A percentile compares a stretch with the other conserved stretches of the same genome.
Conservation (phyloP, 2,113 vertebrate genomes). For the Nesoenas mayeri region DNA sequence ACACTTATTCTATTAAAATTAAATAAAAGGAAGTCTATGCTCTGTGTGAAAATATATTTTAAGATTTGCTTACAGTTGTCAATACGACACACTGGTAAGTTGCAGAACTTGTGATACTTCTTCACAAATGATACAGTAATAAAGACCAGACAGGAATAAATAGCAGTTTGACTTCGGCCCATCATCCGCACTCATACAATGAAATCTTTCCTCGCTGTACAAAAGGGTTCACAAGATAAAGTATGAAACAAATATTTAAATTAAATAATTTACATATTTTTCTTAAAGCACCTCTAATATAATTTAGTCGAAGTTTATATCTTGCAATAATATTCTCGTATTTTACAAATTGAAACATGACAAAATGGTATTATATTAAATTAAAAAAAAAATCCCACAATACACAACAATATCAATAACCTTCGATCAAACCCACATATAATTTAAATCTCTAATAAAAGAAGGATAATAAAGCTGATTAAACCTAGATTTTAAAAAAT, state of each 20-base stretch:
- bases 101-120: not conserved
- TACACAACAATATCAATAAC: not conserved
- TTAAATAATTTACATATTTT: constrained; percentile 62
- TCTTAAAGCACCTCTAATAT: constrained; percentile 49
- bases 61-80: not conserved
- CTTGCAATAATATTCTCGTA: constrained; percentile 19
- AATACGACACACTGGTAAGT: not conserved
- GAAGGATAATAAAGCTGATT: constrained; percentile 37
- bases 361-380: constrained; percentile 28
- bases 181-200: not conserved
- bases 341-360: constrained; percentile 37
- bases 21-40: not conserved
- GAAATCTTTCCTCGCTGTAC: constrained; percentile 7
- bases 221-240: constrained; percentile 37
- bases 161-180: not conserved
- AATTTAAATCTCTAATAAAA: constrained; percentile 15
- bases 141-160: constrained; percentile 34
- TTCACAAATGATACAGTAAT: not conserved
- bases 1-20: not conserved
- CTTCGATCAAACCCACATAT: constrained; percentile 18
- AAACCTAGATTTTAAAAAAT: constrained; percentile 1
- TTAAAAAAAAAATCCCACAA: constrained; percentile 1
- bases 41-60: not conserved
- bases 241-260: constrained; percentile 42
- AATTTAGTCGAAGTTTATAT: constrained; percentile 40